phyloP scores from a whole-genome alignment of 1,140 invertebrate species.

The Plodia interpunctella region DNA sequence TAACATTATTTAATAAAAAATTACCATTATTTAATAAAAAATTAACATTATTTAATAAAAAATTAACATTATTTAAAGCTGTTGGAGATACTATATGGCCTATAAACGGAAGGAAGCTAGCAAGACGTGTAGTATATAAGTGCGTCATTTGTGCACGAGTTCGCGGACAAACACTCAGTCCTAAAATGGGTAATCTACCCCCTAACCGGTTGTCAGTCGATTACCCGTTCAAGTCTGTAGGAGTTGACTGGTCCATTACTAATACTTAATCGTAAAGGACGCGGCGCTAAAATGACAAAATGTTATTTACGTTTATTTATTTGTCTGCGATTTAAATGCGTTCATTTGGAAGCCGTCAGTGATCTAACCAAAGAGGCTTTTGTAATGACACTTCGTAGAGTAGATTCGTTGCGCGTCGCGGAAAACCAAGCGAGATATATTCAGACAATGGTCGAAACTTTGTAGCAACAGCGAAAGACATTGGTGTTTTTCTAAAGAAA shows the following conservation, averaged over 20 bases:
- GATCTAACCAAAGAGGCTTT: constrained; percentile 2
- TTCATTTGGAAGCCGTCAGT: background rate
- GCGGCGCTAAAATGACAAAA: constrained; percentile 7
- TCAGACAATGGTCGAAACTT: constrained; percentile 8
- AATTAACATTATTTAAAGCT: too few relatives aligned
- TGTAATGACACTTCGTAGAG: constrained; percentile 11
- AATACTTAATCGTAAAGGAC: constrained; percentile 3
- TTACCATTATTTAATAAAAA: too few relatives aligned
- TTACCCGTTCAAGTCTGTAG: constrained; percentile 4
- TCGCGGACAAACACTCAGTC: constrained; percentile 11
- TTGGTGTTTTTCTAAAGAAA: background rate
- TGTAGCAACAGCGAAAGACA: constrained; percentile 3
- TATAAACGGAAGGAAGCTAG: constrained; percentile 17
- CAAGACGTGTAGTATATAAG: constrained; percentile 7
- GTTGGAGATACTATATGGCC: constrained; percentile 1
- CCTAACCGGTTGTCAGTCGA: constrained; percentile 8
- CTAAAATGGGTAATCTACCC: constrained; percentile 22
- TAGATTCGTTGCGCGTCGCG: constrained; percentile 10
- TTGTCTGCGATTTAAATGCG: constrained; percentile 10
- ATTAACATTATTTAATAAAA: too few relatives aligned
- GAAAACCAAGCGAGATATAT: background rate
- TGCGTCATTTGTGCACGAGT: constrained; percentile 15
- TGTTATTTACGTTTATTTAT: constrained; percentile 8
- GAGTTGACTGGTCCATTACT: background rate
- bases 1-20: too few relatives aligned